Evolutionary conservation across 2,113 vertebrate species (phyloP), one percentile per base, ranked within the genome.

Genomic region (Numida meleagris): DNA sequence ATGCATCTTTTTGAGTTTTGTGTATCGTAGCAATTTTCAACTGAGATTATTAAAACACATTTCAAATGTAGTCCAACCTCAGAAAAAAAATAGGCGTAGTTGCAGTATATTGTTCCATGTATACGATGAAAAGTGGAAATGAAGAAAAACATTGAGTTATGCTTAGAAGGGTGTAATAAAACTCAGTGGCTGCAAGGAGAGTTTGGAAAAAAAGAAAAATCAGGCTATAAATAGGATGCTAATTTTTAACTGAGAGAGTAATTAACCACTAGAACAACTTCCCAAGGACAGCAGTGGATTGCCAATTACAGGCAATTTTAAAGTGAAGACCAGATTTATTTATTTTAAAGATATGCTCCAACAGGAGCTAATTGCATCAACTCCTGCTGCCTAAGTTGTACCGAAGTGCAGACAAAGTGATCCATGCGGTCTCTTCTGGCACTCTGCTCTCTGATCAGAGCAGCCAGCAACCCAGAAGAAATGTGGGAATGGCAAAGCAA

Each of bases 181-280:
- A 93, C 48, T 36, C 90, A 90, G 58, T 84, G 66, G 27, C 65
- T 94, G 61, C 48, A 65, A 90, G 62, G 38, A 88, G 79, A 90
- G 94, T 70, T n/a, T 61, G 86, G 51, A 43, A 50, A 80, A 72
- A 53, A 68, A 43, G 51, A 68, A n/a, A 53, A 58, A n/a, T 31
- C 82, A 45, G 24, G 51, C 82, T 96, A 92, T 92, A 96, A 93
- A 96, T 93, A 96, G 91, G 83, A 92, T 81, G 86, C 61, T 95
- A 67, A 95, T 93, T 92, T 96, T 94, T 93, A 93, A 93, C 94
- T 89, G 88, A 82, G 89, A 90, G 93, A 83, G 77, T 90, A 95
- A 96, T 96, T 96, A 96, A 96, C 90, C 95, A 93, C 86, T 93
- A 93, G 83, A 95, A 90, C 94, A 89, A 93, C 90, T 94, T 96